These are phyloP conservation scores for Octopus sinensis DNA, from an alignment of 1,140 invertebrate genomes.

Conservation along the genomic window DNA sequence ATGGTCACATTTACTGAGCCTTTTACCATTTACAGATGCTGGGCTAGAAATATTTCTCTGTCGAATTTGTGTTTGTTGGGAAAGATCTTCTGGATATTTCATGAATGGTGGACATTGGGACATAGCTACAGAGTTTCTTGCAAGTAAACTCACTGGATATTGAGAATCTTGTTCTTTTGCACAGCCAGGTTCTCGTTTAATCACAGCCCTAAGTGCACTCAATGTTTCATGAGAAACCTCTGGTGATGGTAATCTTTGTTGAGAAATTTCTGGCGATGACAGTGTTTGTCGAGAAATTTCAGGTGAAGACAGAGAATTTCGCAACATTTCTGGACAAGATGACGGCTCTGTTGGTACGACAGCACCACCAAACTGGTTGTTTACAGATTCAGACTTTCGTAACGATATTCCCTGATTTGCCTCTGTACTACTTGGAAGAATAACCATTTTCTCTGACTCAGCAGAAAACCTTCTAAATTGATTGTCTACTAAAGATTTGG, in stretches of 20 bases:
- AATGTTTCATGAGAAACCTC: constrained; percentile 7
- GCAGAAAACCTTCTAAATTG: background rate
- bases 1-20: constrained; percentile 40
- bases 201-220: constrained; percentile 10
- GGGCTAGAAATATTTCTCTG: background rate
- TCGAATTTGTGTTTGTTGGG: background rate
- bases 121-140: background rate
- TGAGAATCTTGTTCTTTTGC: background rate
- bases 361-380: background rate
- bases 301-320: background rate
- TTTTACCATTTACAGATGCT: constrained; percentile 22
- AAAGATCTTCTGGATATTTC: background rate
- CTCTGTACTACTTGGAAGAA: background rate
- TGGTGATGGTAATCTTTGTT: constrained; percentile 3
- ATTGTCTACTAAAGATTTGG: background rate
- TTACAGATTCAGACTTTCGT: background rate
- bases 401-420: background rate
- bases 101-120: background rate
- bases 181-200: constrained; percentile 8
- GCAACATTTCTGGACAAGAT: constrained; percentile 1
- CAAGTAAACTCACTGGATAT: constrained; percentile 1
- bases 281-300: constrained; percentile 2
- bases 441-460: background rate
- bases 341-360: background rate
- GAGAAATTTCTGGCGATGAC: background rate